A percentile compares a stretch with the other conserved stretches of the same genome.
These are phyloP conservation scores for Fukomys damarensis DNA, from an alignment of 2,113 vertebrate genomes.

Conservation along the genomic window DNA sequence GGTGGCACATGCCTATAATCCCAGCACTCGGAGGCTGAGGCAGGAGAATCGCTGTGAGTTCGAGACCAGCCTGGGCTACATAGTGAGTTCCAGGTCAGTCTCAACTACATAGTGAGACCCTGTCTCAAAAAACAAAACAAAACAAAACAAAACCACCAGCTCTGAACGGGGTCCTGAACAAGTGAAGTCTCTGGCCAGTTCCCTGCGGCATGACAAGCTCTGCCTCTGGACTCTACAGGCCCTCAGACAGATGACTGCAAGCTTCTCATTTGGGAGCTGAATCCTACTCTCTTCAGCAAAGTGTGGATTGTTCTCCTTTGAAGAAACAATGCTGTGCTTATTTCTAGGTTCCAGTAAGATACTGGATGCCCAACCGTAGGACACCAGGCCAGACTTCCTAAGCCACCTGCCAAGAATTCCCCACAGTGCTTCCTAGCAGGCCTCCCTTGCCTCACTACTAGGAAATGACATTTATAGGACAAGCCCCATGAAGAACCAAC, in stretches of 20 bases:
- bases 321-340: not conserved
- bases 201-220: not conserved
- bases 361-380: not conserved
- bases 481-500: not conserved
- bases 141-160: not conserved
- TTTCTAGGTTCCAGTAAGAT: not conserved
- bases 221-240: not conserved
- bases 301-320: not conserved
- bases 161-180: not conserved
- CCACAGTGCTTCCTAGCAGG: not conserved
- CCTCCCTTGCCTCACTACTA: not conserved
- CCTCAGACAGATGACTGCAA: not conserved
- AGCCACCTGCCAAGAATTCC: not conserved
- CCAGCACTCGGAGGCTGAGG: too few relatives aligned
- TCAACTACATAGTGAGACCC: too few relatives aligned
- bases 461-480: not conserved
- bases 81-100: too few relatives aligned
- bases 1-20: too few relatives aligned
- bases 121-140: too few relatives aligned
- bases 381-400: not conserved
- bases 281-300: not conserved
- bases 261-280: not conserved
- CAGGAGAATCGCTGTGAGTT: too few relatives aligned
- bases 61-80: too few relatives aligned
- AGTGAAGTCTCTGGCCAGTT: not conserved